Evolutionary conservation across 2,113 vertebrate genomes (phyloP), one percentile per base, ranked within the genome.

Genomic region (Platycercus adscitus): DNA sequence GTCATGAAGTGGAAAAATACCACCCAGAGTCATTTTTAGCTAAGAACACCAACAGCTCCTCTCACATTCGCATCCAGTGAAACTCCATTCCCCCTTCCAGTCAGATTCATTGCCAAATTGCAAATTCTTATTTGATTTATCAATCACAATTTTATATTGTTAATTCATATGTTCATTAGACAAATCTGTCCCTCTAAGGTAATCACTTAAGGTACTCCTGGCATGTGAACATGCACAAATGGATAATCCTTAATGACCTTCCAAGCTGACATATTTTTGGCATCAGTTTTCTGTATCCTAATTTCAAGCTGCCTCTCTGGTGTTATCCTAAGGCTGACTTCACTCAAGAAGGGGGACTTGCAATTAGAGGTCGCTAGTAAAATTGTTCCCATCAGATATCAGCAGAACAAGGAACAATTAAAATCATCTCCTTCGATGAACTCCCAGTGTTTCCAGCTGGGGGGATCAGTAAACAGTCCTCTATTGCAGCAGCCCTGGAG

Each of bases 221-320:
- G 94, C 94, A 92, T 76, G 83, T 64, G 91, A 95, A 95, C 93
- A 87, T 29, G 93, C 86, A 93, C 96, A 96, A 96, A 96, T 93
- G 92, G 90, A 60, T 96, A 92, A 86, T 92, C 96, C 88, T 93
- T 97, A 95, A 95, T 96, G 95, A 96, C 96, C 96, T 96, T 96
- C 96, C 53, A 91, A 86, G 91, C 0, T 95, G 93, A 96, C 96
- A 97, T 84, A 91, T 95, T 97, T 96, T 96, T 96, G 96, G 96
- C 96, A 95, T 71, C 80, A 20, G 52, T 86, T 76, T 91, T 90
- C 77, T 90, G 55, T 94, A 95, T 94, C 93, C 93, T 96, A 84
- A 96, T 97, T 96, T 92, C 92, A 97, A 94, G 88, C 91, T 96
- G 95, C 95, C 83, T 96, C 91, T 88, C 88, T 96, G 65, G 76